phyloP scores from a whole-genome alignment of 2,113 vertebrate species.

The Pelecanus crispus region DNA sequence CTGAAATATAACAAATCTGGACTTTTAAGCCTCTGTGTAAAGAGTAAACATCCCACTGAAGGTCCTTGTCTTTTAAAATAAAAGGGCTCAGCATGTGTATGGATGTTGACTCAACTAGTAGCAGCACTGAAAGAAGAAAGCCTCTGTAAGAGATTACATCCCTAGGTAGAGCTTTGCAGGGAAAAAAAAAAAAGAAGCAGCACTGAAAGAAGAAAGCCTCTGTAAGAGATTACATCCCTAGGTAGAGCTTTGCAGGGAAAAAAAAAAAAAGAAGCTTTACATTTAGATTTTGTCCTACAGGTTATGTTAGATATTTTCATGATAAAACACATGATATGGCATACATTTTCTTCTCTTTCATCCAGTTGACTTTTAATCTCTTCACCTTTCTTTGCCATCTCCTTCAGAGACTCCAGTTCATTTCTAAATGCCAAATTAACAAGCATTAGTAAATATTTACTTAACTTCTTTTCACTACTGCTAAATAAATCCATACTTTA shows the following conservation, averaged over 20 bases:
- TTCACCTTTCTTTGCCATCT: conserved; percentile 70
- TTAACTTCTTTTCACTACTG: background rate
- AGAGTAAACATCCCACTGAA: background rate
- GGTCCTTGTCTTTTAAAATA: background rate
- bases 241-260: background rate
- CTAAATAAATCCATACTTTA: background rate
- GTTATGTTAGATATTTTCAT: no score
- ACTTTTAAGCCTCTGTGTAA: background rate
- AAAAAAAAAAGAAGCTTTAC: background rate
- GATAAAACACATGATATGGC: no score
- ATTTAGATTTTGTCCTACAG: no score
- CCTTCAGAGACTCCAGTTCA: conserved; percentile 71
- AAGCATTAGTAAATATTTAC: background rate
- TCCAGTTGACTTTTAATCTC: conserved; percentile 76
- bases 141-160: background rate
- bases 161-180: background rate
- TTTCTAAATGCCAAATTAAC: conserved; percentile 66
- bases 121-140: background rate
- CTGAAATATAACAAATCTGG: background rate
- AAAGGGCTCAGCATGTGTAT: background rate
- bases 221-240: background rate
- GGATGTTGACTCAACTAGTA: background rate
- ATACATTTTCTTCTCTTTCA: conserved; percentile 81
- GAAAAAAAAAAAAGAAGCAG: background rate
- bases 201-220: background rate